phyloP scores from a whole-genome alignment of 2,113 vertebrate species.

The Prunella fulvescens region DNA sequence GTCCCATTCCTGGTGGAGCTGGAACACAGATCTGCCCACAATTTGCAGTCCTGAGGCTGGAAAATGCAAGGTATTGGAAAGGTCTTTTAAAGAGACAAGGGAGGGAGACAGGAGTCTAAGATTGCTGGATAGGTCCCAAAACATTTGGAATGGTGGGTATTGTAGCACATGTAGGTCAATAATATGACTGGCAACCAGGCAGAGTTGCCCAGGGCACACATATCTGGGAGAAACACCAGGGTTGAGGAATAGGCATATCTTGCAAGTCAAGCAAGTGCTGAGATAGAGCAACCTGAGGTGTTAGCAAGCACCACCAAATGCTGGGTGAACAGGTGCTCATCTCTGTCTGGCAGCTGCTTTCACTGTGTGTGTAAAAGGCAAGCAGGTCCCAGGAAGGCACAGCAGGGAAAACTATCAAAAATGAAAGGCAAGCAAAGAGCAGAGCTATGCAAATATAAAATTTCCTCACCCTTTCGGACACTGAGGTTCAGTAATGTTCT shows the following conservation, averaged over 20 bases:
- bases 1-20: neutral
- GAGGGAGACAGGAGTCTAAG: neutral
- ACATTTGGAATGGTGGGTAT: neutral
- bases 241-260: neutral
- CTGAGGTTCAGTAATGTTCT: constrained; percentile 68
- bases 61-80: neutral
- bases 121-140: neutral
- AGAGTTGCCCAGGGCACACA: neutral
- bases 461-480: constrained; percentile 78
- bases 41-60: neutral
- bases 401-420: neutral
- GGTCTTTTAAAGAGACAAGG: neutral
- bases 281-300: neutral
- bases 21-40: neutral
- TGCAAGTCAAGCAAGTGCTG: neutral
- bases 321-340: neutral
- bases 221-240: neutral
- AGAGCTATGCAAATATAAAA: constrained; percentile 9
- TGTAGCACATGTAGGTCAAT: neutral
- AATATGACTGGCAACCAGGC: neutral
- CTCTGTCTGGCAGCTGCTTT: neutral
- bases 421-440: neutral
- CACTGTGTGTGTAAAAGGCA: neutral
- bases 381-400: neutral
- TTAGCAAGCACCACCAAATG: neutral